phyloP scores from a whole-genome alignment of 2,888 invertebrate species.

The Phyllotreta cruciferae region DNA sequence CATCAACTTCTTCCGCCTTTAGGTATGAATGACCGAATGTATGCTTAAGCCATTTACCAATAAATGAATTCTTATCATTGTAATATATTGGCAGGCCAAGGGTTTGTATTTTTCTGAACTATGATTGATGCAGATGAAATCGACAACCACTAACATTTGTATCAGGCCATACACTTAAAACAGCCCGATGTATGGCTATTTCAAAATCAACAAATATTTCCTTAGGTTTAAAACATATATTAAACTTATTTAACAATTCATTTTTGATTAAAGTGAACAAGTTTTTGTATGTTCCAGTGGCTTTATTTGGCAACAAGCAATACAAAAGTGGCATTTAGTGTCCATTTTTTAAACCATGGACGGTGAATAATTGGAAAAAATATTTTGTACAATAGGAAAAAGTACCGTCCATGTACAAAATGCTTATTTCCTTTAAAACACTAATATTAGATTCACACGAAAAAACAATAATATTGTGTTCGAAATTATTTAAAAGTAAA shows the following conservation, averaged over 20 bases:
- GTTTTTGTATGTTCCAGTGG: neutral
- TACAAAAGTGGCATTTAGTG: neutral
- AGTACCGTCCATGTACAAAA: too few relatives aligned
- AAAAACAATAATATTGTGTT: too few relatives aligned
- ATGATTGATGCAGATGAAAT: slow-evolving; percentile 32
- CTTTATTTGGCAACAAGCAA: neutral
- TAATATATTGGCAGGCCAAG: slow-evolving; percentile 18
- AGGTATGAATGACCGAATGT: slow-evolving; percentile 28
- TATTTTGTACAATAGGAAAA: too few relatives aligned
- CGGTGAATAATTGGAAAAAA: too few relatives aligned
- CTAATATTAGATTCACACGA: too few relatives aligned
- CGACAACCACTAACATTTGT: slow-evolving; percentile 23
- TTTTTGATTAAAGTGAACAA: neutral
- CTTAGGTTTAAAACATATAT: neutral
- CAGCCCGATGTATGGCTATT: slow-evolving; percentile 9
- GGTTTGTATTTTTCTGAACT: slow-evolving; percentile 28
- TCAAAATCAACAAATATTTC: neutral
- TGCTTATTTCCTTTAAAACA: too few relatives aligned
- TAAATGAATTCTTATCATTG: slow-evolving; percentile 19
- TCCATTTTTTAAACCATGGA: too few relatives aligned
- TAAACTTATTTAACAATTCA: neutral
- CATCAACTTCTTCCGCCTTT: slow-evolving; percentile 20
- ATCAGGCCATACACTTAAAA: neutral
- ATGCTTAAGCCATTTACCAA: slow-evolving; percentile 23
- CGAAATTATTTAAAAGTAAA: too few relatives aligned